Evolutionary conservation across 2,113 vertebrate species (phyloP).

Genomic region (Polypterus bichir): DNA sequence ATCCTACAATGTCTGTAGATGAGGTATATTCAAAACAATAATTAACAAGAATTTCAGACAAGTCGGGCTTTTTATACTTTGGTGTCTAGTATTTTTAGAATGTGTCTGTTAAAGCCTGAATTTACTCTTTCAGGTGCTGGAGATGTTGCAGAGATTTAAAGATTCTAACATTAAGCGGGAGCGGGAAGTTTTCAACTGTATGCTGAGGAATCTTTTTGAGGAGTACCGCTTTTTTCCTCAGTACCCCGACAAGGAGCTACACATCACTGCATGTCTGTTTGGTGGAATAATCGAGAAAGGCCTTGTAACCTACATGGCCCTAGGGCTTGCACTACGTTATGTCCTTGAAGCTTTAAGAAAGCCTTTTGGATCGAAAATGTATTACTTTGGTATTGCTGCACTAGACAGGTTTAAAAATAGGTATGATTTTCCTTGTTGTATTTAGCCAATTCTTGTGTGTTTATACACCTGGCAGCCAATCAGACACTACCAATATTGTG

Average conservation of each 20-base stretch:
- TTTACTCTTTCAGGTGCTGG: slow-evolving; percentile 66
- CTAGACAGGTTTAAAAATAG: slow-evolving; percentile 98
- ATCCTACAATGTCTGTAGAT: slow-evolving; percentile 98
- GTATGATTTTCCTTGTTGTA: slow-evolving; percentile 36
- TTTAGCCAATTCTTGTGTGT: too few relatives aligned
- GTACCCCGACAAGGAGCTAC: slow-evolving; percentile 96
- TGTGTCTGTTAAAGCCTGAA: not conserved
- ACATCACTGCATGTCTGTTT: slow-evolving; percentile 96
- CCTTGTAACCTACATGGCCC: slow-evolving; percentile 94
- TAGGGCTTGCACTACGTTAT: slow-evolving; percentile 87
- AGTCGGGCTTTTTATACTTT: not conserved
- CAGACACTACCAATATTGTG: too few relatives aligned
- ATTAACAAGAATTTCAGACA: not conserved
- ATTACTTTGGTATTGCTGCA: slow-evolving; percentile 97
- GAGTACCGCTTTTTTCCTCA: slow-evolving; percentile 97
- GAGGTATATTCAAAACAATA: slow-evolving; percentile 50
- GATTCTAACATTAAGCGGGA: slow-evolving; percentile 94
- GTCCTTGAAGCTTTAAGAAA: slow-evolving; percentile 97
- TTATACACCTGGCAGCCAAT: too few relatives aligned
- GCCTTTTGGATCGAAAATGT: slow-evolving; percentile 96
- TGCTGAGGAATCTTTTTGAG: slow-evolving; percentile 95
- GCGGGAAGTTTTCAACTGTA: slow-evolving; percentile 95
- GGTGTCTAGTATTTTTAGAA: not conserved
- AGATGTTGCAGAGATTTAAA: slow-evolving; percentile 97
- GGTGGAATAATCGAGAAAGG: slow-evolving; percentile 97